Base-by-base conservation (phyloP, 2,113 vertebrate genomes). In the Myrmecophaga tridactyla region DNA sequence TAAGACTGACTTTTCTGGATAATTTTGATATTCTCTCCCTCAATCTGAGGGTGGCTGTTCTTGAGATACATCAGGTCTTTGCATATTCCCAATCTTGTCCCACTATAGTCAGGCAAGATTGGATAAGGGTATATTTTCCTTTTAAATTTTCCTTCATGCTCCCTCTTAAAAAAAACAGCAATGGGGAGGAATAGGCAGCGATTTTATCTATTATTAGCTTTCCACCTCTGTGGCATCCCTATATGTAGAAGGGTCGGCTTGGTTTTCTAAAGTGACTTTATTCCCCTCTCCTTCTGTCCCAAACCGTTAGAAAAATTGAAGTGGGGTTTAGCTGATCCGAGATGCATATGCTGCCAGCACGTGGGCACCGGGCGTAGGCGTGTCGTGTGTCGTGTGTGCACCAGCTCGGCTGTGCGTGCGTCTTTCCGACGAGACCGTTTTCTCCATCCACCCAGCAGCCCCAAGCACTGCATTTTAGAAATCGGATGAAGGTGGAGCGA, bases 21-120 rank as follows among this genome's bases (percentile, higher is more conserved):
- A 4, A 0, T n/a, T 8, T 39, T 21, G 12, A 31, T 18, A 27
- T 39, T 14, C 27, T 29, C 36, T 3, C 15, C 51, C 0, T 1
- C 41, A 23, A 31, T 39, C 25, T 76, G 43, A 48, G 6, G 25
- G n/a, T 29, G 41, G 11, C 21, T 34, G n/a, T 21, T 1, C n/a
- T 6, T 21, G 34, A 43, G 72, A 70, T 18, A 18, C 14, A 14
- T 39, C 11, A 4, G 56, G 46, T 20, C 29, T 4, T 17, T 4
- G 36, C 0, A 20, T 6, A 43, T 41, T 29, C 39, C 70, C 34
- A 36, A 29, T 36, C 51, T 41, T 13, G 72, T n/a, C 51, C 69
- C 10, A 3, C 43, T 17, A n/a, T 21, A 21, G 46, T 62, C 67
- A 18, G n/a, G 27, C 11, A 8, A 73, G 31, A 62, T 65, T 20